Percentiles rank a stretch among this genome's conserved stretches.
These are phyloP conservation scores for Syrrhaptes paradoxus DNA, from an alignment of 2,113 vertebrate species.

Conservation along the genomic window DNA sequence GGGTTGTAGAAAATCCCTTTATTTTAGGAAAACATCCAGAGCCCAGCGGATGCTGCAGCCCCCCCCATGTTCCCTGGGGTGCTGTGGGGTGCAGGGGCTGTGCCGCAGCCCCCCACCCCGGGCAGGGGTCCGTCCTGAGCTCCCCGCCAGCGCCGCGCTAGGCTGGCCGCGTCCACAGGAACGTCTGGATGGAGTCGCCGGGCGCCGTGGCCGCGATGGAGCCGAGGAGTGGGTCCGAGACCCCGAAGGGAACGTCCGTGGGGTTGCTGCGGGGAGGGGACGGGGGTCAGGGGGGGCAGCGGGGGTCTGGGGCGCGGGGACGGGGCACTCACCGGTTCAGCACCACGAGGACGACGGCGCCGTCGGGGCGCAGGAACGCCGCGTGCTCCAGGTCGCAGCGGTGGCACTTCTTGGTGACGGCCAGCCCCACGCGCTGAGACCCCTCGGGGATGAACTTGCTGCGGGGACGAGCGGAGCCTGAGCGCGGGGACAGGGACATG, in stretches of 20 bases:
- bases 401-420: too few species aligned
- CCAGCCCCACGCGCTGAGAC: too few species aligned
- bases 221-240: slow-evolving; percentile 78
- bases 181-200: slow-evolving; percentile 80
- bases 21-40: slow-evolving; percentile 16
- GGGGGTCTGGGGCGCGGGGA: too few species aligned
- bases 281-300: too few species aligned
- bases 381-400: too few species aligned
- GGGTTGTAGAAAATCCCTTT: slow-evolving; percentile 39
- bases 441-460: too few species aligned
- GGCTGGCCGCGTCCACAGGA: slow-evolving; percentile 77
- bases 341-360: too few species aligned
- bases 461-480: too few species aligned
- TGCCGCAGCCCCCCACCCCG: background rate
- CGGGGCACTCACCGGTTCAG: too few species aligned
- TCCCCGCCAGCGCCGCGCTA: background rate
- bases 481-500: too few species aligned
- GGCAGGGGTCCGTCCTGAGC: fast-evolving
- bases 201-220: slow-evolving; percentile 70
- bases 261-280: slow-evolving; percentile 63
- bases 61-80: background rate
- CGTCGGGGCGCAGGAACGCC: too few species aligned
- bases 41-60: background rate
- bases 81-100: background rate
- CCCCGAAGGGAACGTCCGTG: slow-evolving; percentile 70